Conservation (phyloP, 2,797 vertebrate species). For the Enteromius radiatus region DNA sequence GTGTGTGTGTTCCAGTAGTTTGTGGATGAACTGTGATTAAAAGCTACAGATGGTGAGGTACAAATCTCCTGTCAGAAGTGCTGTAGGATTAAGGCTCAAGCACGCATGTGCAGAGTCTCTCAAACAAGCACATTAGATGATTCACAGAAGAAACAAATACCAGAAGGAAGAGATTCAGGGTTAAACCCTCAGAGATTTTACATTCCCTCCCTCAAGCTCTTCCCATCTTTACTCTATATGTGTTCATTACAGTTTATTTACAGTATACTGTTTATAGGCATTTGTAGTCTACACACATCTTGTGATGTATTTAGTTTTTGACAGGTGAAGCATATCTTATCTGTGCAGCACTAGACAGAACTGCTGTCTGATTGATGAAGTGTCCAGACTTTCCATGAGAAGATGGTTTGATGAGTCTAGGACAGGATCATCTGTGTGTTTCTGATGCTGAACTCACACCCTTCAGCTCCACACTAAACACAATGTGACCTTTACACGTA, state of each 20-base stretch:
- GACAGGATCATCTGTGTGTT: background rate
- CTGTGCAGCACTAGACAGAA: background rate
- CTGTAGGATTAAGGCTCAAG: conserved; percentile 37
- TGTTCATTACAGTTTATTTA: too few relatives aligned
- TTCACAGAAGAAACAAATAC: background rate
- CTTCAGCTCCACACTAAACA: background rate
- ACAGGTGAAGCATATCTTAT: background rate
- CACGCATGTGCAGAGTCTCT: conserved; percentile 1
- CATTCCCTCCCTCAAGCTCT: too few relatives aligned
- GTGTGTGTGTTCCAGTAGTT: conserved; percentile 25
- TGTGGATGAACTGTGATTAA: conserved; percentile 55
- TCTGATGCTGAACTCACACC: conserved; percentile 1
- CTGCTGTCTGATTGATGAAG: background rate
- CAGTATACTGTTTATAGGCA: too few relatives aligned
- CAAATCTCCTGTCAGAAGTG: conserved; percentile 37
- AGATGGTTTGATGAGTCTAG: background rate
- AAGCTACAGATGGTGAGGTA: conserved; percentile 60
- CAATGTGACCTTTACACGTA: background rate
- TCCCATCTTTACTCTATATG: background rate
- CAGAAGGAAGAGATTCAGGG: background rate
- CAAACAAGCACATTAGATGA: background rate
- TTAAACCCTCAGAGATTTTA: background rate
- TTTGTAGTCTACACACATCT: background rate
- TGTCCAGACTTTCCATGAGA: background rate
- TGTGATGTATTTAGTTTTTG: background rate